A percentile compares a stretch with the other conserved stretches of the same genome.
Conservation (phyloP, 2,113 vertebrate species). For the Pluvialis apricaria region DNA sequence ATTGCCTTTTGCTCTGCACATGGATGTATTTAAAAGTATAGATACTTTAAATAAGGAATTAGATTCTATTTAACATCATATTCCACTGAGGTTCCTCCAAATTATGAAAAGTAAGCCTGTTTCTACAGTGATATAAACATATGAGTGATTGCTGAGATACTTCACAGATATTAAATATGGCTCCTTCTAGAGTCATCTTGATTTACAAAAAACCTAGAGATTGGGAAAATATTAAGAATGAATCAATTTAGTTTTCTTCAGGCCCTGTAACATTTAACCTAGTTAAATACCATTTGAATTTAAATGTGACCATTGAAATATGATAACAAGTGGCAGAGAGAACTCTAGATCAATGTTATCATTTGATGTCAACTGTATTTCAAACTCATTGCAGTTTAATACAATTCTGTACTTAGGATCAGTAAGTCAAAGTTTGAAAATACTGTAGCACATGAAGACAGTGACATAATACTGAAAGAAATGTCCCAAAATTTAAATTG, state of each 20-base stretch:
- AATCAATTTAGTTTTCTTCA: constrained; percentile 58
- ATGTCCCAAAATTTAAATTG: background rate
- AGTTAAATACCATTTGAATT: constrained; percentile 11
- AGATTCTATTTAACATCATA: constrained; percentile 26
- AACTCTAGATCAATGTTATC: background rate
- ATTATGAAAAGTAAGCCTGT: constrained; percentile 34
- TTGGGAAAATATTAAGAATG: constrained; percentile 50
- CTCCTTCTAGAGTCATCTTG: constrained; percentile 25
- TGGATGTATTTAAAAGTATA: background rate
- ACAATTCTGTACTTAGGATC: background rate
- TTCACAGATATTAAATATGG: constrained; percentile 44
- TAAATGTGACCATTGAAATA: constrained; percentile 33
- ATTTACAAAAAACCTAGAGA: constrained; percentile 46
- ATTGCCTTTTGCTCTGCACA: background rate
- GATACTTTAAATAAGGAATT: constrained; percentile 59
- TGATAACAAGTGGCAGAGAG: background rate
- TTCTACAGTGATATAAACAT: background rate
- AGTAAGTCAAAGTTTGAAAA: background rate
- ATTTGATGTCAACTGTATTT: background rate
- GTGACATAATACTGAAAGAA: background rate
- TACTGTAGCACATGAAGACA: background rate
- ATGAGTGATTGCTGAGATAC: constrained; percentile 28
- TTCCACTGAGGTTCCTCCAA: constrained; percentile 9
- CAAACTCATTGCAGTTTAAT: background rate
- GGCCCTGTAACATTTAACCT: background rate